These are phyloP conservation scores for Argya squamiceps DNA, from an alignment of 2,797 vertebrate genomes.

Conservation along the genomic window DNA sequence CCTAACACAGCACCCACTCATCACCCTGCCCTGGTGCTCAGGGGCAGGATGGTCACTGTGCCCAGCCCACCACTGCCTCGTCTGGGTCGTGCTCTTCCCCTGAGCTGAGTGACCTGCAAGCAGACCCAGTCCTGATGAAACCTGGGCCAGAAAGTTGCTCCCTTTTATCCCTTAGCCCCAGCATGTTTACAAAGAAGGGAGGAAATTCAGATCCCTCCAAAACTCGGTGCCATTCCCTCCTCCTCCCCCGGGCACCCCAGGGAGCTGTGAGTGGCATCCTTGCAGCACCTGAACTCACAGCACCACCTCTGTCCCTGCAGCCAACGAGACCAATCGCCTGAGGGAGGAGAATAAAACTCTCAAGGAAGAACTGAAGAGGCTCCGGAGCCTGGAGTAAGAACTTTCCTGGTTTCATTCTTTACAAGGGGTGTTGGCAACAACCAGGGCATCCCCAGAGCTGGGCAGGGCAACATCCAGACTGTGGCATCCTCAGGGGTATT, in stretches of 20 bases:
- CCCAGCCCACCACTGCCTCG: fast-evolving
- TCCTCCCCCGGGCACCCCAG: fast-evolving
- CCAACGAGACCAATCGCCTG: slow-evolving; percentile 82
- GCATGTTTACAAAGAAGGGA: background rate
- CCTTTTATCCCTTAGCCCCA: background rate
- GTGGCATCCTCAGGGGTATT: background rate
- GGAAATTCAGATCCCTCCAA: fast-evolving
- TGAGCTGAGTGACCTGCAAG: fast-evolving
- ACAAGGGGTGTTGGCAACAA: background rate
- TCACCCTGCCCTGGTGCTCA: fast-evolving
- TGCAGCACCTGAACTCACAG: background rate
- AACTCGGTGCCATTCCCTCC: background rate
- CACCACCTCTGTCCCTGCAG: slow-evolving; percentile 63
- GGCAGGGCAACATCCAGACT: fast-evolving
- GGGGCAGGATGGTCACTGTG: background rate
- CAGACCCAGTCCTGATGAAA: background rate
- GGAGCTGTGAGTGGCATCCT: background rate
- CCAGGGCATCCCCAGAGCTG: background rate
- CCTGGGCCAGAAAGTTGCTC: background rate
- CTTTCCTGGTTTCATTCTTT: background rate
- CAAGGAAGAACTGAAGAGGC: slow-evolving; percentile 83
- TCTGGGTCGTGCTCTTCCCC: fast-evolving
- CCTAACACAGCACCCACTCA: background rate
- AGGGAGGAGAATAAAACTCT: slow-evolving; percentile 87
- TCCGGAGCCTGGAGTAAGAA: slow-evolving; percentile 82